Percentiles rank a stretch among this genome's conserved stretches.
These are phyloP conservation scores for Aldrovandia affinis DNA, from an alignment of 2,797 vertebrate species.

Conservation along the genomic window DNA sequence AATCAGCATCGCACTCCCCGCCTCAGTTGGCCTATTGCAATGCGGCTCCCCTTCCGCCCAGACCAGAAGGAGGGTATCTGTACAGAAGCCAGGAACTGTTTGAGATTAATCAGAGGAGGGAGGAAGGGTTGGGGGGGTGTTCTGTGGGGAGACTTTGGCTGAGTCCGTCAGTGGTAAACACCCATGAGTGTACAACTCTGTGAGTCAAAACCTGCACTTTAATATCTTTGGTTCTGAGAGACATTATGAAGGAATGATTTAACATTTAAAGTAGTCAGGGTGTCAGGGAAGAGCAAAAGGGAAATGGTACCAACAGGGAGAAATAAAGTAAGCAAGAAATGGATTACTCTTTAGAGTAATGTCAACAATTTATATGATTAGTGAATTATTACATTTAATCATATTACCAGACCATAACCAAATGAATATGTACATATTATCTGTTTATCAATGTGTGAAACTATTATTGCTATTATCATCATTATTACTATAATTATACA, in stretches of 20 bases:
- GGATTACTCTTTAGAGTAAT: not conserved
- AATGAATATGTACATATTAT: not conserved
- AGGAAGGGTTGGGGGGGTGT: slow-evolving; percentile 15
- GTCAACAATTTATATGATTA: not conserved
- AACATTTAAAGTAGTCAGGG: no score
- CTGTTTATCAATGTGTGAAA: not conserved
- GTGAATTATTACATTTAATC: not conserved
- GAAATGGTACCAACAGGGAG: slow-evolving; percentile 9
- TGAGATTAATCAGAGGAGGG: slow-evolving; percentile 10
- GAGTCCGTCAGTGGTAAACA: slow-evolving; percentile 54
- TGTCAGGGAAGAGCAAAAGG: not conserved
- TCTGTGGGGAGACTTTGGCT: slow-evolving; percentile 41
- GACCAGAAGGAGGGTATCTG: slow-evolving; percentile 60
- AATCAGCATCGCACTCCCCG: slow-evolving; percentile 80
- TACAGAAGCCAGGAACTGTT: slow-evolving; percentile 28
- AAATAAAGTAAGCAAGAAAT: slow-evolving; percentile 4
- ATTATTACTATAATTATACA: not conserved
- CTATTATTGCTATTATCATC: not conserved
- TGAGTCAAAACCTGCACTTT: slow-evolving; percentile 53
- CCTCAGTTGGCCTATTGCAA: slow-evolving; percentile 66
- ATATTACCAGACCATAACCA: not conserved
- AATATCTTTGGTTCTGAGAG: slow-evolving; percentile 33
- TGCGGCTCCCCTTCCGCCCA: slow-evolving; percentile 66
- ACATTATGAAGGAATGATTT: slow-evolving; percentile 38
- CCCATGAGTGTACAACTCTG: slow-evolving; percentile 48